phyloP scores from a whole-genome alignment of 2,797 vertebrate genomes.

The Knipowitschia caucasica region DNA sequence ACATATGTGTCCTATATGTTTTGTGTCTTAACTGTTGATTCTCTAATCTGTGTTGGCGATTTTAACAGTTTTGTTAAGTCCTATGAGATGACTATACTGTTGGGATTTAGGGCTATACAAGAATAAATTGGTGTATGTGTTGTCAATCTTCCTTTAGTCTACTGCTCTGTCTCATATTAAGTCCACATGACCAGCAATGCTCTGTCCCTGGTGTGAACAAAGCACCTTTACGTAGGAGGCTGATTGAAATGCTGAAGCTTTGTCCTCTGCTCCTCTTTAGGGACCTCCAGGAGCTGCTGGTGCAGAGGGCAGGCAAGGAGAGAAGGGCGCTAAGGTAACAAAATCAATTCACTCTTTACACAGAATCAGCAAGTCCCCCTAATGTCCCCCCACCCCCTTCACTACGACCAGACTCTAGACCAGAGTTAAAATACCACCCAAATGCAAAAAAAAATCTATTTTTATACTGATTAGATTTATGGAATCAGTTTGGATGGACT shows the following conservation, averaged over 20 bases:
- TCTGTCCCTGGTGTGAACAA: not conserved
- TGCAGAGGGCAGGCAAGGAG: constrained; percentile 94
- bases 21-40: no score
- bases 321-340: constrained; percentile 96
- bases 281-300: constrained; percentile 88
- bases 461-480: constrained; percentile 43
- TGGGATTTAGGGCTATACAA: no score
- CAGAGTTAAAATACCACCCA: constrained; percentile 38
- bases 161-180: not conserved
- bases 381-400: not conserved
- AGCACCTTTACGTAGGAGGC: constrained; percentile 11
- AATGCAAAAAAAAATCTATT: constrained; percentile 28
- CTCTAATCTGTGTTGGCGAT: no score
- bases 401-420: not conserved
- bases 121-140: no score
- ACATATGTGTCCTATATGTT: no score
- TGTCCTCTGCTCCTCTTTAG: constrained; percentile 65
- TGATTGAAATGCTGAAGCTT: constrained; percentile 40
- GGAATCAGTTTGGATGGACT: constrained; percentile 28
- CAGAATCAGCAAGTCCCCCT: constrained; percentile 28
- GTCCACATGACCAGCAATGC: constrained; percentile 1
- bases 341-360: constrained; percentile 48
- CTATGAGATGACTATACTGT: no score
- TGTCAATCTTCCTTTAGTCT: not conserved
- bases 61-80: no score